Base-by-base conservation (phyloP, 2,797 vertebrate genomes). In the Toxotes lorentzi region DNA sequence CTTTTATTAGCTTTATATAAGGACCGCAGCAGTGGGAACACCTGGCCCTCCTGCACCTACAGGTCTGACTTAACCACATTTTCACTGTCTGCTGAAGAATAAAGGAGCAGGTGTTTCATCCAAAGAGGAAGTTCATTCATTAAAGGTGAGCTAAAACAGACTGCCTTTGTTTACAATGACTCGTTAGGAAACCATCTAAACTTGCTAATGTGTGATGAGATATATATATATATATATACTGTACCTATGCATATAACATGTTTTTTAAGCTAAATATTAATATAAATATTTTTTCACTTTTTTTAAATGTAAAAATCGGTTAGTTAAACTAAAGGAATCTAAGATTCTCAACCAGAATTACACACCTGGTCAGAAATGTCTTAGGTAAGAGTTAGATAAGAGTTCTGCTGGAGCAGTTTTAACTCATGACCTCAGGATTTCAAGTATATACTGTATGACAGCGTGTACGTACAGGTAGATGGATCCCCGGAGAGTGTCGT, bases 391-490 rank as follows among this genome's bases (percentile, higher is more conserved):
- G 3, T 30, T 30, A 30, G 27, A 30, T 30, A 35, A 7, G 35
- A 35, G 35, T 7, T 10, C 35, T 35, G 35, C 9, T 35, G 9
- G 35, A 30, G 9, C 35, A 35, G 35, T 35, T 35, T 35, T 35
- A 10, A 7, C 35, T 35, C 35, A 35, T 35, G 35, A 35, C 35
- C 35, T 35, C 7, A 35, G 35, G 6, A 7, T 35, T 35, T 35
- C 35, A 35, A 35, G 10, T 47, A 12, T 21, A 19, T 65, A 14
- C 56, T 17, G 7, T n/a, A 16, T 79, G 57, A 51, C 14, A 57
- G 60, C 1, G 35, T 54, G 90, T 95, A 96, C 96, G 85, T 97
- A 97, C 96, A 86, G 94, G 91, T 65, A 97, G 94, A 88, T 94
- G 94, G 84, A 89, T 96, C 91, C 95, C 95, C 73, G 95, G 95